A percentile compares a stretch with the other conserved stretches of the same genome.
These are phyloP conservation scores for Kryptolebias marmoratus DNA, from an alignment of 2,113 vertebrate species.

Conservation along the genomic window DNA sequence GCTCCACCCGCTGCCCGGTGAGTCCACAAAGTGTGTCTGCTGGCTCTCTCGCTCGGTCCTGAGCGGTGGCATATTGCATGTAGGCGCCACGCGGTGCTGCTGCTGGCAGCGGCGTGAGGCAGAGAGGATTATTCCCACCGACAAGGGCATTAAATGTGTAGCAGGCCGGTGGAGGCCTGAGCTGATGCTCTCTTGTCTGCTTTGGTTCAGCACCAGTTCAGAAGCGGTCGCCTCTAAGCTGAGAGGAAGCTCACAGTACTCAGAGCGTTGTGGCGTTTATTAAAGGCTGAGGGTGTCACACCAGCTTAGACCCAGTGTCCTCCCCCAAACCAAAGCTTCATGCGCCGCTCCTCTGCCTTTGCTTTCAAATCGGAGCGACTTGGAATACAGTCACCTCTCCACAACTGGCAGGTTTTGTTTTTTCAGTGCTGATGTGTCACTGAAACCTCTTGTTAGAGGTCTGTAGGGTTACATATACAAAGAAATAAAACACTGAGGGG, in stretches of 20 bases:
- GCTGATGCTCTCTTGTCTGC: conserved; percentile 71
- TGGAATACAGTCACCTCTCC: conserved; percentile 36
- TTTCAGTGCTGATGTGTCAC: conserved; percentile 51
- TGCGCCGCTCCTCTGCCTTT: conserved; percentile 50
- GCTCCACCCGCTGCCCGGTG: conserved; percentile 39
- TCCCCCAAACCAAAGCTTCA: conserved; percentile 58
- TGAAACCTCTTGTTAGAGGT: conserved; percentile 48
- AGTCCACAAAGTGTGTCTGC: conserved; percentile 54
- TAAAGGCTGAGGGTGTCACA: conserved; percentile 78
- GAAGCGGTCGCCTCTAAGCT: conserved; percentile 64
- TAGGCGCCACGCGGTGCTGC: conserved; percentile 62
- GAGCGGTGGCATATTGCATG: conserved; percentile 70
- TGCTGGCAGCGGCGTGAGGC: conserved; percentile 59
- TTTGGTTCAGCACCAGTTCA: conserved; percentile 76
- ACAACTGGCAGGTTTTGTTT: conserved; percentile 46
- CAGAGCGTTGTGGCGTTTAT: conserved; percentile 71
- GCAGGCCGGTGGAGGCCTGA: conserved; percentile 69
- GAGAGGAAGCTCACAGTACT: conserved; percentile 66
- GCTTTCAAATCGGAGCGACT: conserved; percentile 49
- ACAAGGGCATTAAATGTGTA: conserved; percentile 80
- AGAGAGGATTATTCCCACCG: conserved; percentile 76
- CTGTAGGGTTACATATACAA: conserved; percentile 39
- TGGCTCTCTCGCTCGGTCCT: conserved; percentile 51
- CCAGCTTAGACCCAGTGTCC: conserved; percentile 74
- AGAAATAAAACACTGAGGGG: conserved; percentile 29